phyloP scores from a whole-genome alignment of 2,113 vertebrate genomes.

The Burhinus bistriatus region DNA sequence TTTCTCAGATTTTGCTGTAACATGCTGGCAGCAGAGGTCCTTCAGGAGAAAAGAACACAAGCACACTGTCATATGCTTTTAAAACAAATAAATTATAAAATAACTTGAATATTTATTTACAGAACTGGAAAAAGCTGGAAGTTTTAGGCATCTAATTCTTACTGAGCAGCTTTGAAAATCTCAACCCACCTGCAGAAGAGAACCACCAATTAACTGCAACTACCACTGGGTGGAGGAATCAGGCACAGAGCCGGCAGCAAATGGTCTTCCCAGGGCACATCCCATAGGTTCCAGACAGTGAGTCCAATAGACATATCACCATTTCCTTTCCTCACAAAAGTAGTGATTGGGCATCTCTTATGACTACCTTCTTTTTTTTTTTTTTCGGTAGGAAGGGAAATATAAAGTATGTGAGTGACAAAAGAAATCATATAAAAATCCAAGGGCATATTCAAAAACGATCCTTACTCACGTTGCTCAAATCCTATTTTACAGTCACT shows the following conservation, averaged over 20 bases:
- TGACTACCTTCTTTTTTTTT: neutral
- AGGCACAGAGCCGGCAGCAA: neutral
- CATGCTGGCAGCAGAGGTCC: neutral
- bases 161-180: neutral
- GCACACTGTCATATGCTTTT: neutral
- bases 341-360: neutral
- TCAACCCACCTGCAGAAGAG: neutral
- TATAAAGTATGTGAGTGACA: neutral
- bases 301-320: neutral
- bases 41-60: neutral
- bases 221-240: neutral
- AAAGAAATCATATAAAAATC: neutral
- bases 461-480: neutral
- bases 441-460: neutral
- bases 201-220: neutral
- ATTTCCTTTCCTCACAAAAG: neutral
- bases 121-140: neutral
- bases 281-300: neutral
- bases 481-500: neutral
- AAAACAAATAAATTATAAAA: neutral
- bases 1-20: conserved; percentile 5
- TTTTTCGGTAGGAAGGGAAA: neutral
- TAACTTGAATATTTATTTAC: neutral
- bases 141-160: neutral
- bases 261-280: neutral